A percentile compares a stretch with the other conserved stretches of the same genome.
phyloP scores from a whole-genome alignment of 2,888 invertebrate species.

The Melinaea marsaeus region DNA sequence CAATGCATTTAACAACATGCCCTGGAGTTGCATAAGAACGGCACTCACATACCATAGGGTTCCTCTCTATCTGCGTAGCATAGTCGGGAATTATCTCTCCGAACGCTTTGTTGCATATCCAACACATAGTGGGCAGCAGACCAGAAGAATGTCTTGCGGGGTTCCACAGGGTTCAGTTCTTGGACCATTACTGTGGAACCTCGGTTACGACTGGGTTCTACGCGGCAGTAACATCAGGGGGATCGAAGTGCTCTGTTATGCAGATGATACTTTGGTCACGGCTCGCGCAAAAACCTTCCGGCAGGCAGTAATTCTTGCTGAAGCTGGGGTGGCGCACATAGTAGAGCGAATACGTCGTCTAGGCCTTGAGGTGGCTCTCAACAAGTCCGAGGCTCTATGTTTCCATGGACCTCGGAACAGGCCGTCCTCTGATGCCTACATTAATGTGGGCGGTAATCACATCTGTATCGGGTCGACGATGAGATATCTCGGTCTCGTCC shows the following conservation, averaged over 20 bases:
- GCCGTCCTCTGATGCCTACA: conserved; percentile 8
- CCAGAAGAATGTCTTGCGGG: no score
- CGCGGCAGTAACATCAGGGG: no score
- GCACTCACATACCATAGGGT: conserved; percentile 31
- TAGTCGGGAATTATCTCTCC: no score
- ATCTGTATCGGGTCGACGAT: no score
- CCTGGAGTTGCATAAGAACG: conserved; percentile 30
- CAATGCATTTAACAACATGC: conserved; percentile 36
- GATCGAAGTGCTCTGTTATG: background rate
- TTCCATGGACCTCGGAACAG: conserved; percentile 17
- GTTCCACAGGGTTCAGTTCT: no score
- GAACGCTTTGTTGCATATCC: no score
- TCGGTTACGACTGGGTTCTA: no score
- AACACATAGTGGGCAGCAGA: no score
- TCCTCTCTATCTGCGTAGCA: conserved; percentile 23
- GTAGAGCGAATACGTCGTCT: background rate
- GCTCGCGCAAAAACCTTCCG: background rate
- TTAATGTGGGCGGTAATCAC: no score
- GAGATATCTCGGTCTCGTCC: no score
- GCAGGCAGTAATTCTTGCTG: background rate
- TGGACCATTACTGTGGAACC: no score
- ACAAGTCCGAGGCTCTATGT: conserved; percentile 17
- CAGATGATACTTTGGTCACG: background rate
- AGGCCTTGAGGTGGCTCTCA: conserved; percentile 1
- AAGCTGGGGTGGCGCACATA: background rate